Evolutionary conservation across 2,888 invertebrate genomes (phyloP).

Genomic region (Conus canariensis): DNA sequence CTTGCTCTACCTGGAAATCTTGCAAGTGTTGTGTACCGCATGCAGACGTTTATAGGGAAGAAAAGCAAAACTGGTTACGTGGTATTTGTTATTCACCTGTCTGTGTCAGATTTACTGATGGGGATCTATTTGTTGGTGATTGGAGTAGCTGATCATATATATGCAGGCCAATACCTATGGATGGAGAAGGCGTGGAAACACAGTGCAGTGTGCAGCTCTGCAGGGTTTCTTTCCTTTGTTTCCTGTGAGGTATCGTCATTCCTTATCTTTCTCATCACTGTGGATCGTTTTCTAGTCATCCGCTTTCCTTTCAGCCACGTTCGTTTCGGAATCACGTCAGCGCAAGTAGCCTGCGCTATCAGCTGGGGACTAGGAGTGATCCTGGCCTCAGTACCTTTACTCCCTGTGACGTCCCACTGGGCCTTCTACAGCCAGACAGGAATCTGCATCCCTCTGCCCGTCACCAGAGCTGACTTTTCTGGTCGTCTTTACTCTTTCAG

Average conservation of each 20-base stretch:
- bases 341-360: background rate
- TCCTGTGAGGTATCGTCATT: background rate
- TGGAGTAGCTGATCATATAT: background rate
- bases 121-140: background rate
- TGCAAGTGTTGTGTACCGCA: background rate
- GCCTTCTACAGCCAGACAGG: slow-evolving; percentile 6
- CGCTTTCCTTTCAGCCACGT: background rate
- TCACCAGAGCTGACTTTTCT: background rate
- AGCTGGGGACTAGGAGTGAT: background rate
- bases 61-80: background rate
- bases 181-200: background rate
- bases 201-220: background rate
- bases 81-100: background rate
- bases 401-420: slow-evolving; percentile 3
- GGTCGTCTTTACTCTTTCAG: background rate
- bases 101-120: background rate
- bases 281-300: background rate
- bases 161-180: background rate
- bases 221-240: background rate
- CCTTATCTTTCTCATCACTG: background rate
- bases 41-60: background rate
- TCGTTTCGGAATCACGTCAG: background rate
- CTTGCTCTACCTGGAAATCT: slow-evolving; percentile 12
- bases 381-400: background rate
- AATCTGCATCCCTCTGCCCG: slow-evolving; percentile 8